Conservation (phyloP, 1,140 invertebrate species). For the Conus betulinus region DNA sequence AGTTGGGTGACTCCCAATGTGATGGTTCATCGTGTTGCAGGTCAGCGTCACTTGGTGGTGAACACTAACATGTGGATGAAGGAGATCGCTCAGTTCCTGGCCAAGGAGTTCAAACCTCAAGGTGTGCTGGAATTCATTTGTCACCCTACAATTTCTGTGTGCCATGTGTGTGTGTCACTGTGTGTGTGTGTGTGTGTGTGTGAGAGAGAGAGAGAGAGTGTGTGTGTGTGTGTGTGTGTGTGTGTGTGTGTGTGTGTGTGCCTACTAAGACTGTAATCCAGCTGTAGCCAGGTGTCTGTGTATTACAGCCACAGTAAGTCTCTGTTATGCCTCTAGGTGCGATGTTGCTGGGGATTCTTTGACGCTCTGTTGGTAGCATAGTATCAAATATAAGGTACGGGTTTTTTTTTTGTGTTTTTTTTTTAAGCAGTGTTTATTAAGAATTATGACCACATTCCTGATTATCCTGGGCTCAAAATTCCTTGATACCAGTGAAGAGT, state of each 20-base stretch:
- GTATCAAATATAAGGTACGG: too few species aligned
- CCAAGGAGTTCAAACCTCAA: conserved; percentile 76
- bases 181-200: background rate
- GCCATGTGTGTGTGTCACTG: background rate
- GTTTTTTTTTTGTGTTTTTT: too few species aligned
- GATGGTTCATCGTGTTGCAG: conserved; percentile 47
- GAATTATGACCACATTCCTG: too few species aligned
- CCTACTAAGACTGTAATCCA: background rate
- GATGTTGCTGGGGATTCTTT: too few species aligned
- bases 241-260: conserved; percentile 5
- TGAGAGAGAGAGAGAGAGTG: background rate
- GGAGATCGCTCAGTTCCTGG: conserved; percentile 75
- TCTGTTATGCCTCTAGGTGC: too few species aligned
- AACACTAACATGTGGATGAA: conserved; percentile 75
- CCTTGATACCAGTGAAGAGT: too few species aligned
- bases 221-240: background rate
- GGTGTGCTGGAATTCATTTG: conserved; percentile 46
- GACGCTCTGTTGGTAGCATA: too few species aligned
- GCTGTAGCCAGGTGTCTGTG: too few species aligned
- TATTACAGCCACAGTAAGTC: too few species aligned
- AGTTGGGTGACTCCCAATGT: too few species aligned
- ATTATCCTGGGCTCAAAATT: too few species aligned
- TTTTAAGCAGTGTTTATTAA: too few species aligned
- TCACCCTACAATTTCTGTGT: background rate
- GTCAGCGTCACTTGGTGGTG: conserved; percentile 73